Evolutionary conservation across 2,797 vertebrate species (phyloP), one percentile per base, ranked within the genome.

Genomic region (Ptychobarbus kaznakovi): DNA sequence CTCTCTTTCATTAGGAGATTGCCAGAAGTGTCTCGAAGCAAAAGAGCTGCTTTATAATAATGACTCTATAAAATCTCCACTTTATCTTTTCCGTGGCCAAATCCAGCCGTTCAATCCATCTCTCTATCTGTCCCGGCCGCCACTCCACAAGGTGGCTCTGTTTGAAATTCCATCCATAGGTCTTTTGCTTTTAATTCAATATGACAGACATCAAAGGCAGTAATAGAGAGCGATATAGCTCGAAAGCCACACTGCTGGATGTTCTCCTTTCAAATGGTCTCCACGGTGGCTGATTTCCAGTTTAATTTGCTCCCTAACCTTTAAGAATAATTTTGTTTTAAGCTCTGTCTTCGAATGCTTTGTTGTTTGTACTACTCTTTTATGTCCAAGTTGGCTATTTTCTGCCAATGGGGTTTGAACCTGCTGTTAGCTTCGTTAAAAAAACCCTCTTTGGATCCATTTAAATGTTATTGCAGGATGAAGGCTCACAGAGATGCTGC

Each of bases 281-380:
- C 74, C 65, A 73, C 56, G 63, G 65, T 83, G 53, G 58, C 77
- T 65, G 79, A 86, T 88, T 86, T 86, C 69, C 68, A 85, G 79
- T 89, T 85, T 66, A 74, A 79, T 86, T 86, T 63, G 13, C 35
- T 70, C 32, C 53, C 68, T 89, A 70, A 80, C 81, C 84, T 86
- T 89, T 86, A 86, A 82, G 44, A 88, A 85, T 58, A 79, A 72
- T 65, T 73, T 80, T 66, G 69, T 82, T 87, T 80, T 53, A 86
- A 86, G 70, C 25, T 85, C 51, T 81, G 42, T 58, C 46, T 79
- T 76, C 16, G 66, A 76, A 82, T 68, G n/a, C 7, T 35, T 46
- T n/a, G 51, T 73, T 77, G 78, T 82, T 80, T 84, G 69, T 83
- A 32, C 69, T 42, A 74, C 81, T 49, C 42, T 86, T 56, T 69